Conservation (phyloP, 2,888 invertebrate species). For the Phyllotreta striolata region DNA sequence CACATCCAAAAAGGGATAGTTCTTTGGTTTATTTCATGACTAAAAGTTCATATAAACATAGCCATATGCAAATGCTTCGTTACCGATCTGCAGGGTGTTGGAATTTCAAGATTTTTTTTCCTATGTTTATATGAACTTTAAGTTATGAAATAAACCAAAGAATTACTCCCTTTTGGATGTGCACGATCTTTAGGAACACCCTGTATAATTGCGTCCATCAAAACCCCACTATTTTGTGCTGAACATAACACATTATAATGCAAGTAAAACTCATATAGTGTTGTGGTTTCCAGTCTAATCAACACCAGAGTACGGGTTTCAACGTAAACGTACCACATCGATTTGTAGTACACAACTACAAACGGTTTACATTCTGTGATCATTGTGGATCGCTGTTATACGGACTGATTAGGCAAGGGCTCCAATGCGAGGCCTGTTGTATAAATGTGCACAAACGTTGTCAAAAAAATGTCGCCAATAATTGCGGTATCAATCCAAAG, state of each 20-base stretch:
- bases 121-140: too few relatives aligned
- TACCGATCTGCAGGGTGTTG: too few relatives aligned
- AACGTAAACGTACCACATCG: slow-evolving; percentile 99
- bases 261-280: slow-evolving; percentile 4
- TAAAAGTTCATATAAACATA: too few relatives aligned
- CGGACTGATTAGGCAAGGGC: slow-evolving; percentile 94
- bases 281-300: slow-evolving; percentile 57
- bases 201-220: too few relatives aligned
- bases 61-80: too few relatives aligned
- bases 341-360: slow-evolving; percentile 95
- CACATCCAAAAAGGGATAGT: too few relatives aligned
- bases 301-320: slow-evolving; percentile 76
- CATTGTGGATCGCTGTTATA: slow-evolving; percentile 98
- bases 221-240: too few relatives aligned
- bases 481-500: slow-evolving; percentile 98
- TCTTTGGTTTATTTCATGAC: too few relatives aligned
- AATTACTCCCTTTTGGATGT: too few relatives aligned
- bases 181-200: too few relatives aligned
- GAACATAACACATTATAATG: neutral
- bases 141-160: too few relatives aligned
- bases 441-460: slow-evolving; percentile 99
- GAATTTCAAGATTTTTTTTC: too few relatives aligned
- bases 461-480: slow-evolving; percentile 99
- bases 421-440: slow-evolving; percentile 95
- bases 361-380: slow-evolving; percentile 98